Evolutionary conservation across 2,113 vertebrate species (phyloP).

Genomic region (Otocyon megalotis): DNA sequence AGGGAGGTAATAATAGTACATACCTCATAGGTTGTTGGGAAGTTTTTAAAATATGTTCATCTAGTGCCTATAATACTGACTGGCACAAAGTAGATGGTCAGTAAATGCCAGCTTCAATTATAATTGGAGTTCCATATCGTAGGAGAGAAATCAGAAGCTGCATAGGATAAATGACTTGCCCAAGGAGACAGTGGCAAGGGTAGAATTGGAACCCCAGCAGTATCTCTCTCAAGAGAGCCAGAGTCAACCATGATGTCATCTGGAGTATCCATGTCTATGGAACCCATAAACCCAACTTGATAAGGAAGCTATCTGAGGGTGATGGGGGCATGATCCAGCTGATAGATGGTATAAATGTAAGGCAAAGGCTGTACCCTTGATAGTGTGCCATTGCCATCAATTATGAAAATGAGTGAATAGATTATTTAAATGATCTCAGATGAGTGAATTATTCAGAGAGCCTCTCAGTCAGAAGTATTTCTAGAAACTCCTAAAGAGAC

Average conservation of each 20-base stretch:
- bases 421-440: slow-evolving; percentile 79
- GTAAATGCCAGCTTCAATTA: not conserved
- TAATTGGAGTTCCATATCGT: not conserved
- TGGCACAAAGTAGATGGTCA: not conserved
- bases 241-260: not conserved
- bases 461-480: slow-evolving; percentile 76
- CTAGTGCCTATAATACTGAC: not conserved
- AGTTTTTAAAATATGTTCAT: not conserved
- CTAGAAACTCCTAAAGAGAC: slow-evolving; percentile 76
- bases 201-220: not conserved
- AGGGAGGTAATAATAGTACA: not conserved
- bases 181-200: not conserved
- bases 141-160: not conserved
- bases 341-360: slow-evolving; percentile 55
- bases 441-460: slow-evolving; percentile 79
- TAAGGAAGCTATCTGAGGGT: slow-evolving; percentile 38
- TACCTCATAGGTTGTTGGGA: not conserved
- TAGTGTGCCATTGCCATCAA: slow-evolving; percentile 66
- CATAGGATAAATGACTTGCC: not conserved
- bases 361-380: slow-evolving; percentile 67
- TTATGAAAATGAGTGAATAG: slow-evolving; percentile 79
- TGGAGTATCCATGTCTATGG: not conserved
- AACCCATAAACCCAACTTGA: not conserved
- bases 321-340: not conserved
- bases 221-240: not conserved